Evolutionary conservation across 2,888 invertebrate species (phyloP).

Genomic region (Orthosia gracilis): DNA sequence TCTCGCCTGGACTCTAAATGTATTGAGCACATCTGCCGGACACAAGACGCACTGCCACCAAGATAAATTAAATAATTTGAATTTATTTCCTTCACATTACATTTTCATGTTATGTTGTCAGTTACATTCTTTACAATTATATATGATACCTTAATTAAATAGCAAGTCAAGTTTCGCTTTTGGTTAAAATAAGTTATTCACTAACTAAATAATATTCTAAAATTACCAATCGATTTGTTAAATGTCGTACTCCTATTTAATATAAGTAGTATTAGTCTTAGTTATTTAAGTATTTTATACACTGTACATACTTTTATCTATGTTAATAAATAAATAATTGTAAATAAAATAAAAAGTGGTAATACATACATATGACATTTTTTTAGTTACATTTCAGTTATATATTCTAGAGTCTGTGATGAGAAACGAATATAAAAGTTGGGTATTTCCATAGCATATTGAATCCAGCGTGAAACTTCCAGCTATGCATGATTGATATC

Average conservation of each 20-base stretch:
- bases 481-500: slow-evolving; percentile 62
- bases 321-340: too few species aligned
- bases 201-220: background rate
- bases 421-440: background rate
- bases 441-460: slow-evolving; percentile 20
- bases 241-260: background rate
- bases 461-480: slow-evolving; percentile 30
- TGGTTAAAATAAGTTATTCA: background rate
- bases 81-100: slow-evolving; percentile 68
- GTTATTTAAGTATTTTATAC: too few species aligned
- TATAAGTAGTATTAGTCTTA: too few species aligned
- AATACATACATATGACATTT: too few species aligned
- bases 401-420: background rate
- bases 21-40: slow-evolving; percentile 89
- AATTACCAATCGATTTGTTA: background rate
- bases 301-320: too few species aligned
- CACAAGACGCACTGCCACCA: slow-evolving; percentile 77
- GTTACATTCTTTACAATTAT: slow-evolving; percentile 4
- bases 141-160: background rate
- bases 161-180: background rate
- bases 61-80: slow-evolving; percentile 84
- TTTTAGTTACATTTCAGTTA: background rate
- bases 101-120: slow-evolving; percentile 35
- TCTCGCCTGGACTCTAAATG: slow-evolving; percentile 83
- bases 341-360: too few species aligned